These are phyloP conservation scores for Thysanoteuthis rhombus DNA, from an alignment of 2,888 invertebrate species.

Conservation along the genomic window DNA sequence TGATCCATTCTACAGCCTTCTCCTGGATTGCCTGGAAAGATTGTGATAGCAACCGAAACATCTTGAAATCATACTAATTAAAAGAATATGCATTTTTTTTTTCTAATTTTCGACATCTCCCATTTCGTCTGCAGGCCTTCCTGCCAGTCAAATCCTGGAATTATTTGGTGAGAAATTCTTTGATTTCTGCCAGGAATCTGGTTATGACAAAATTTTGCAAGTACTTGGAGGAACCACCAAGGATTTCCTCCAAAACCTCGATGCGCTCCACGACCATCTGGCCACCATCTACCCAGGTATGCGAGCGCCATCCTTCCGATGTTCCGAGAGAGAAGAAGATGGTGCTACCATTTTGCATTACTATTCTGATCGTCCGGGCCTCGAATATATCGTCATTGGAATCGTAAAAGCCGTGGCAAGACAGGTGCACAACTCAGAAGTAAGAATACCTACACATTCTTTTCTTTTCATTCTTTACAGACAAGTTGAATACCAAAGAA, in stretches of 20 bases:
- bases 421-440: constrained; percentile 81
- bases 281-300: constrained; percentile 82
- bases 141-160: constrained; percentile 57
- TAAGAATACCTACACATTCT: constrained; percentile 38
- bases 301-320: constrained; percentile 86
- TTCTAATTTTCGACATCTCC: no score
- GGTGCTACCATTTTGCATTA: constrained; percentile 80
- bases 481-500: no score
- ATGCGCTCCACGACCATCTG: constrained; percentile 94
- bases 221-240: constrained; percentile 92
- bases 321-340: constrained; percentile 67
- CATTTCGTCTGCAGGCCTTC: constrained; percentile 43
- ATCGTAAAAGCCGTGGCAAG: constrained; percentile 98
- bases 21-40: no score
- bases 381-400: constrained; percentile 96
- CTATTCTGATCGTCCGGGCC: constrained; percentile 93
- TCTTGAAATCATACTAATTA: background rate
- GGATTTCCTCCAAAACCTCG: constrained; percentile 94
- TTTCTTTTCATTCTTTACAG: no score
- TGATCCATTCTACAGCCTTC: no score
- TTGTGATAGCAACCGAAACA: no score
- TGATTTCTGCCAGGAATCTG: constrained; percentile 71
- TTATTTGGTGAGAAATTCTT: constrained; percentile 63
- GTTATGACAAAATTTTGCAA: constrained; percentile 93
- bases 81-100: no score